A percentile compares a stretch with the other conserved stretches of the same genome.
phyloP scores from a whole-genome alignment of 1,140 invertebrate genomes.

The Yoshiicerus persimilis region DNA sequence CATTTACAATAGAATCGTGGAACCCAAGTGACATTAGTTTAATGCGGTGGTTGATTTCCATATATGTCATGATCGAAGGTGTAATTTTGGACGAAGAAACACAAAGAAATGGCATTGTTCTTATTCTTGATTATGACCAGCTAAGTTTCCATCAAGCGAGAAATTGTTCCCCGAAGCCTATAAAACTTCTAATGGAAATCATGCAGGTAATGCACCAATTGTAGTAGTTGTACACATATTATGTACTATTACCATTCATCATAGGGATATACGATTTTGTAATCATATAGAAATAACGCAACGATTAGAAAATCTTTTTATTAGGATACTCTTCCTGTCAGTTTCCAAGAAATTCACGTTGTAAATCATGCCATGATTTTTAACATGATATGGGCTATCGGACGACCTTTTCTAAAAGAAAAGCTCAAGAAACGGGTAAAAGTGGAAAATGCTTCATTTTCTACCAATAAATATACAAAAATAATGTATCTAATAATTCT shows the following conservation, averaged over 20 bases:
- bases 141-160: slow-evolving; percentile 66
- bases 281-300: not conserved
- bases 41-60: not conserved
- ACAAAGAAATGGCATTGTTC: not conserved
- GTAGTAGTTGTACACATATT: not conserved
- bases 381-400: slow-evolving; percentile 72
- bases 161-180: slow-evolving; percentile 68
- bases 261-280: no score
- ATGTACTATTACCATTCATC: no score
- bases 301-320: not conserved
- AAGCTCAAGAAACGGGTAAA: slow-evolving; percentile 51
- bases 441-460: no score
- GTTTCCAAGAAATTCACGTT: slow-evolving; percentile 71
- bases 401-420: slow-evolving; percentile 70
- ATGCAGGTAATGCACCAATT: no score
- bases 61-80: not conserved
- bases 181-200: slow-evolving; percentile 64
- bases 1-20: not conserved
- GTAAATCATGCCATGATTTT: slow-evolving; percentile 77
- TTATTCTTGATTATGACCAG: slow-evolving; percentile 65
- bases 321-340: slow-evolving; percentile 57
- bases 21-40: not conserved
- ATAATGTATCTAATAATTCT: not conserved
- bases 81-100: not conserved
- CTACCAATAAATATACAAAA: not conserved